These are phyloP conservation scores for Boleophthalmus pectinirostris DNA, from an alignment of 2,113 vertebrate genomes.

Conservation along the genomic window DNA sequence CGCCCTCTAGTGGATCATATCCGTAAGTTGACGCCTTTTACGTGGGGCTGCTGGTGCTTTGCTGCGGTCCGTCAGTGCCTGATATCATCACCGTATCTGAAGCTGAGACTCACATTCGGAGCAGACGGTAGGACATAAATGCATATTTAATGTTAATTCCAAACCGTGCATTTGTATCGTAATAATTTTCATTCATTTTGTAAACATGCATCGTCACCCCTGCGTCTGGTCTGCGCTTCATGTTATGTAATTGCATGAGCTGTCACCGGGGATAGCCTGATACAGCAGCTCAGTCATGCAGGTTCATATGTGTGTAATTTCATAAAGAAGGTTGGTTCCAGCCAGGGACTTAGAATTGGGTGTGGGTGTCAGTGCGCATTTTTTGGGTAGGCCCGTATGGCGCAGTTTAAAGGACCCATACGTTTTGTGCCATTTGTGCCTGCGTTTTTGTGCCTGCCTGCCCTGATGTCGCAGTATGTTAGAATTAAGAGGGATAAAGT, in stretches of 20 bases:
- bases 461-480: background rate
- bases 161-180: background rate
- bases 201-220: background rate
- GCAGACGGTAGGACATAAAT: slow-evolving; percentile 20
- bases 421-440: background rate
- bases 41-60: slow-evolving; percentile 5
- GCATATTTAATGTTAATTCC: background rate
- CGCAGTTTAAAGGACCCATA: slow-evolving; percentile 51
- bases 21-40: slow-evolving; percentile 24
- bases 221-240: background rate
- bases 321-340: background rate
- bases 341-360: slow-evolving; percentile 6
- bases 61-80: slow-evolving; percentile 18
- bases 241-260: slow-evolving; percentile 1
- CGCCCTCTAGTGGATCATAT: slow-evolving; percentile 31
- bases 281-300: background rate
- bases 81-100: slow-evolving; percentile 27
- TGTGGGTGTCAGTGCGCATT: slow-evolving; percentile 3
- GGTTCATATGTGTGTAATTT: slow-evolving; percentile 12
- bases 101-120: slow-evolving; percentile 7
- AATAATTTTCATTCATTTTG: background rate
- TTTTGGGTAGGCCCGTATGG: slow-evolving; percentile 43
- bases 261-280: background rate
- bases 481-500: background rate
- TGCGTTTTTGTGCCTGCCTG: background rate